A percentile compares a stretch with the other conserved stretches of the same genome.
Evolutionary conservation across 2,888 invertebrate genomes (phyloP).

Genomic region (Coelinius sp.): DNA sequence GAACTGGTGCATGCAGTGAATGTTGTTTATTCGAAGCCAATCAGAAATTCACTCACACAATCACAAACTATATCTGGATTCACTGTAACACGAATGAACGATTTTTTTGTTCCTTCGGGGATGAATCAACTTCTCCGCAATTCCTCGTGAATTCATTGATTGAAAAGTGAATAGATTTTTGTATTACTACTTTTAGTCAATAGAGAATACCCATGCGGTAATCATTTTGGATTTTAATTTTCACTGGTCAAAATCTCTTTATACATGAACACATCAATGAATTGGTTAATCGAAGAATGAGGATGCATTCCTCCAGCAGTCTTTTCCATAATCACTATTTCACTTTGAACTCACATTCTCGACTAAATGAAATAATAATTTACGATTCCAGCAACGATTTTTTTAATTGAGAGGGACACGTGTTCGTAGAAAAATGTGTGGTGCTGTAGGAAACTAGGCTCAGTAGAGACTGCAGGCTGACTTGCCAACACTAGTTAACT

Average conservation of each 20-base stretch:
- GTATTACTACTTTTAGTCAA: no score
- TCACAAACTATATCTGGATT: neutral
- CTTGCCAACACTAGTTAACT: constrained; percentile 1
- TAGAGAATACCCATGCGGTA: no score
- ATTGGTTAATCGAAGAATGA: no score
- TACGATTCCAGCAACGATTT: neutral
- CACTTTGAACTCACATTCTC: neutral
- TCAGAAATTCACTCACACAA: neutral
- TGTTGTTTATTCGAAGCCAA: neutral
- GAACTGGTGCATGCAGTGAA: neutral
- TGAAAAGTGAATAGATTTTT: no score
- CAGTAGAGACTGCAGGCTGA: neutral
- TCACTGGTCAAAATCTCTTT: no score
- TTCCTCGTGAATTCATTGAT: neutral
- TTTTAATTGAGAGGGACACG: neutral
- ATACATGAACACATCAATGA: no score
- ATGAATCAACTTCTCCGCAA: neutral
- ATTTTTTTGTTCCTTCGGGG: neutral
- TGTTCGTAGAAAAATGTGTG: constrained; percentile 1
- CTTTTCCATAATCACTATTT: neutral
- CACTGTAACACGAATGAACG: neutral
- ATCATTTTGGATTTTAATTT: no score
- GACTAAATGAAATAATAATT: neutral
- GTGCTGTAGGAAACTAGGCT: neutral
- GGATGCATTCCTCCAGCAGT: neutral